A percentile compares a stretch with the other conserved stretches of the same genome.
Conservation (phyloP, 2,113 vertebrate genomes). For the Paraplagusia blochii region DNA sequence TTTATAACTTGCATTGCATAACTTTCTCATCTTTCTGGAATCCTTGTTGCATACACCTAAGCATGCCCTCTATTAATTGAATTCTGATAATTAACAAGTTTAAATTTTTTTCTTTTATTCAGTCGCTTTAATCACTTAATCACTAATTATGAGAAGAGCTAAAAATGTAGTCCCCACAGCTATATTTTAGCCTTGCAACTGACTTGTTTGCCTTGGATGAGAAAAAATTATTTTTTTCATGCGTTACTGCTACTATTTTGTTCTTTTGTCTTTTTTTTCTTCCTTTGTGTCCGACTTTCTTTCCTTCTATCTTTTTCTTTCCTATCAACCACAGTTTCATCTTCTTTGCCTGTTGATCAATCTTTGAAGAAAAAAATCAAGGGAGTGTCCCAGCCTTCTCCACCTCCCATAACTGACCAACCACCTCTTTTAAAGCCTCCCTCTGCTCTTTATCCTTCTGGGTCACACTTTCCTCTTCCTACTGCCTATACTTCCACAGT, state of each 20-base stretch:
- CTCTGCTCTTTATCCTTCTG: constrained; percentile 34
- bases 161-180: too few relatives aligned
- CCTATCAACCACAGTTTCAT: constrained; percentile 33
- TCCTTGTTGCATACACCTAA: too few relatives aligned
- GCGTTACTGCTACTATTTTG: constrained; percentile 2
- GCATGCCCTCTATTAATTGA: too few relatives aligned
- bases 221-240: too few relatives aligned
- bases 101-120: too few relatives aligned
- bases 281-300: background rate
- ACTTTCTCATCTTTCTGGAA: too few relatives aligned
- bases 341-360: constrained; percentile 34
- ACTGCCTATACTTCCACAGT: constrained; percentile 31
- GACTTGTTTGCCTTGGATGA: background rate
- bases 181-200: background rate
- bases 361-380: constrained; percentile 42
- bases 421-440: constrained; percentile 16
- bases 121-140: too few relatives aligned
- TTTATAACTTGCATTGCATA: too few relatives aligned
- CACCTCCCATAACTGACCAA: constrained; percentile 25
- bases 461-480: constrained; percentile 24
- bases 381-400: constrained; percentile 47
- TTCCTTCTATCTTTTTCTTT: background rate
- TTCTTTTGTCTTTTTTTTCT: too few relatives aligned
- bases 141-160: too few relatives aligned
- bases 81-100: too few relatives aligned